A percentile compares a stretch with the other conserved stretches of the same genome.
These are phyloP conservation scores for Halesus radiatus DNA, from an alignment of 1,140 invertebrate genomes.

Conservation along the genomic window DNA sequence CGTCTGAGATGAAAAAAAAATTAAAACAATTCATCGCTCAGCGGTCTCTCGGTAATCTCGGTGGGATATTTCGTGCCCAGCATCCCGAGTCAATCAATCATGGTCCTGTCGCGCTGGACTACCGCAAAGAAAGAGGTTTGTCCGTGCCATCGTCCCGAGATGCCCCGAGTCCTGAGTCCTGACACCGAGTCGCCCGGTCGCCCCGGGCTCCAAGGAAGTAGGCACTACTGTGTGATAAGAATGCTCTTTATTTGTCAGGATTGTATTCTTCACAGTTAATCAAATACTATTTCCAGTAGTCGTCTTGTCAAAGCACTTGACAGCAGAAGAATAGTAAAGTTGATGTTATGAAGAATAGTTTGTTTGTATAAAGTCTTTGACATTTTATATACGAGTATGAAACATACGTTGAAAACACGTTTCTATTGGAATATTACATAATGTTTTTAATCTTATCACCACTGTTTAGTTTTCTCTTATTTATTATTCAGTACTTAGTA, in stretches of 20 bases:
- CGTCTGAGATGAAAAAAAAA: conserved; percentile 28
- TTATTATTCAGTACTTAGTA: no score
- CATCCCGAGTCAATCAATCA: conserved; percentile 24
- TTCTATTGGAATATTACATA: no score
- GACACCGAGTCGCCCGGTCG: no score
- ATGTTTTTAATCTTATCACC: no score
- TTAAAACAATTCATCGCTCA: conserved; percentile 47
- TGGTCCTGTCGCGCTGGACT: conserved; percentile 11
- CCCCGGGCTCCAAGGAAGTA: not conserved
- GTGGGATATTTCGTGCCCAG: conserved; percentile 31
- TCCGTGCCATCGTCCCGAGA: conserved; percentile 7
- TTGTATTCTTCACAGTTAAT: not conserved
- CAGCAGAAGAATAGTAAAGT: not conserved
- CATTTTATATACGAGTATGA: no score
- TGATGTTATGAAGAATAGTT: not conserved
- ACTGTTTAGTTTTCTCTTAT: no score
- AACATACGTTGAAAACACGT: no score
- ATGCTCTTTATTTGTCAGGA: not conserved
- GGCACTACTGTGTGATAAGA: not conserved
- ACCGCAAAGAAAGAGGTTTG: not conserved
- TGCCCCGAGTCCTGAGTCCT: not conserved
- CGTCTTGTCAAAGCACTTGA: not conserved
- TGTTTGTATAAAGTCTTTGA: no score
- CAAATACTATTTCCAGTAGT: not conserved
- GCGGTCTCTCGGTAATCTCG: conserved; percentile 19